Conservation (phyloP, 2,888 invertebrate species). For the Prenolepis imparis region DNA sequence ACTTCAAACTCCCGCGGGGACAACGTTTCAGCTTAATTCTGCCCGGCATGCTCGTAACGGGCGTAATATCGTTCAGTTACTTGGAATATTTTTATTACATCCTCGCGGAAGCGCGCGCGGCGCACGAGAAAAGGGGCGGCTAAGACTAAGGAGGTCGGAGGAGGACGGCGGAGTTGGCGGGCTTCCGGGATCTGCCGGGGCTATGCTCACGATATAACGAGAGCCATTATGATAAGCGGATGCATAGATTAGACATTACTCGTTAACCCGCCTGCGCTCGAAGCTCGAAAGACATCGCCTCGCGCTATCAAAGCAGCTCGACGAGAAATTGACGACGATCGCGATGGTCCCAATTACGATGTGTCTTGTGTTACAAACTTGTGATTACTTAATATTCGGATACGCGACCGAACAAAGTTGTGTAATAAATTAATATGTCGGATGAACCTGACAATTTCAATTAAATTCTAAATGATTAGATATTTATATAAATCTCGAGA, state of each 20-base stretch:
- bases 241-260: conserved; percentile 85
- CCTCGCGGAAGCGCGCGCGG: conserved; percentile 55
- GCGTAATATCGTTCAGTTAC: conserved; percentile 76
- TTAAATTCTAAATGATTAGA: not conserved
- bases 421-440: not conserved
- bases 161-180: conserved; percentile 65
- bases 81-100: conserved; percentile 75
- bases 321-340: conserved; percentile 33
- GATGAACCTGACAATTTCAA: not conserved
- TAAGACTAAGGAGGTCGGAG: conserved; percentile 54
- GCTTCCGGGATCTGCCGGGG: conserved; percentile 66
- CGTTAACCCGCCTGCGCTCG: conserved; percentile 81
- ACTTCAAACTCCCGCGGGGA: conserved; percentile 22
- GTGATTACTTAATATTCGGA: not conserved
- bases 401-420: not conserved
- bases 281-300: conserved; percentile 36
- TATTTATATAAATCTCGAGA: not conserved
- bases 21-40: conserved; percentile 67
- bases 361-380: not conserved
- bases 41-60: conserved; percentile 68
- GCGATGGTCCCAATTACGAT: not conserved
- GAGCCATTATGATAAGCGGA: conserved; percentile 85
- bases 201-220: conserved; percentile 82
- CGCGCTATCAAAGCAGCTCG: conserved; percentile 20
- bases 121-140: conserved; percentile 51